Base-by-base conservation (phyloP, 2,113 vertebrate species). In the Amblyopsis rosae region DNA sequence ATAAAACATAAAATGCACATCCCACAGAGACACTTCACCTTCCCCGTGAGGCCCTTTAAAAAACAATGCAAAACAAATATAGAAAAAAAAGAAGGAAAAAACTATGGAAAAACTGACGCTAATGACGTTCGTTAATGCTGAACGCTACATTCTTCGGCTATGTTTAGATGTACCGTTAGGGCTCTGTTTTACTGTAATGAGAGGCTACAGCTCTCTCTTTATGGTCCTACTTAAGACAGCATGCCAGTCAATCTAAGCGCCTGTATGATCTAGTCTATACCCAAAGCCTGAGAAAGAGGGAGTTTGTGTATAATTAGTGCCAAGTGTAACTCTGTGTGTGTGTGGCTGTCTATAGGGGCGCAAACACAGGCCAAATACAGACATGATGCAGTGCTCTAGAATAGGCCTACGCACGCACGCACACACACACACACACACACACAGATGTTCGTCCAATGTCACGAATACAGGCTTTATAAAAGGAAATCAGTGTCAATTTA, bases 381-480 rank as follows among this genome's bases (percentile, higher is more conserved):
- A 58, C 46, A 62, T 61, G 13, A 72, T 70, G 65, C 62, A 15
- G 26, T 12, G 11, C 45, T 11, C 19, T 33, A 12, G 12, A 16
- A 45, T 57, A 33, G 11, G 35, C 47, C 54, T 33, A 19, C 59
- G 19, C 15, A 54, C 15, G n/a, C 48, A 62, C 4, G 33, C 35
- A 54, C 32, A 54, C 46, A 62, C n/a, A 62, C 4, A 45, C 35
- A 54, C 32, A 54, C 46, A 62, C n/a, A 26, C 62, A 73, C 58
- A 65, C 60, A 67, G 46, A 65, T 56, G 55, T 49, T 75, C 15
- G 9, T 12, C 49, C 50, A 12, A 17, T 15, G 67, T 65, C 69
- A 79, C 57, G 33, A 75, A 82, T 55, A 55, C 33, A 19, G 33
- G 55, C 54, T 72, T 67, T 32, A 72, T 3, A 67, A 66, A 77